Conservation (phyloP, 2,797 vertebrate genomes). For the Poecile montanus region DNA sequence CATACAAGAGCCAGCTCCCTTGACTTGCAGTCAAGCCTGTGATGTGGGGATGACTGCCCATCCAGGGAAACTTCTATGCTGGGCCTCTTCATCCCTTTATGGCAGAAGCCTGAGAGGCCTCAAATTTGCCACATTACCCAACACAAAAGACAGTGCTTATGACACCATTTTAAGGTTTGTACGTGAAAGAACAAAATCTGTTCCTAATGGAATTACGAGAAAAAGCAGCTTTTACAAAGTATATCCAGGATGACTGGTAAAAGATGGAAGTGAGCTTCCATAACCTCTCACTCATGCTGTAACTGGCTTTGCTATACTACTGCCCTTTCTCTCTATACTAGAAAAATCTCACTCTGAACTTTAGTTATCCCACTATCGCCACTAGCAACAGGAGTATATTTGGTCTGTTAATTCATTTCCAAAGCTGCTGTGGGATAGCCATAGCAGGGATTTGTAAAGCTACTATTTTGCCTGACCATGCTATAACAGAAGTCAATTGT, state of each 20-base stretch:
- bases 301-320: not conserved
- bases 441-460: slow-evolving; percentile 44
- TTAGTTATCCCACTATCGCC: not conserved
- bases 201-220: not conserved
- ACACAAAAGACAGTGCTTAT: not conserved
- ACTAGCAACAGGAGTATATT: not conserved
- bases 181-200: not conserved
- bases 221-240: not conserved
- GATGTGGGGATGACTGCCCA: not conserved
- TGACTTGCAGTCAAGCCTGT: fast-evolving
- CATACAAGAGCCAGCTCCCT: not conserved
- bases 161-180: not conserved
- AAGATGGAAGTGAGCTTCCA: not conserved
- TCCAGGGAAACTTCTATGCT: not conserved
- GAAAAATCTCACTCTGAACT: not conserved
- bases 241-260: not conserved
- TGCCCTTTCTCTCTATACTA: not conserved
- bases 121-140: not conserved
- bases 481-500: slow-evolving; percentile 56
- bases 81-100: not conserved
- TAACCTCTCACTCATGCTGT: not conserved
- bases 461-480: not conserved
- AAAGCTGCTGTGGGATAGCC: slow-evolving; percentile 43
- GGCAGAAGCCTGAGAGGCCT: not conserved
- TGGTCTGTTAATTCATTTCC: not conserved